Percentiles rank a stretch among this genome's conserved stretches.
These are phyloP conservation scores for Heterodera filipjevi DNA, from an alignment of 2,888 invertebrate genomes.

Conservation along the genomic window DNA sequence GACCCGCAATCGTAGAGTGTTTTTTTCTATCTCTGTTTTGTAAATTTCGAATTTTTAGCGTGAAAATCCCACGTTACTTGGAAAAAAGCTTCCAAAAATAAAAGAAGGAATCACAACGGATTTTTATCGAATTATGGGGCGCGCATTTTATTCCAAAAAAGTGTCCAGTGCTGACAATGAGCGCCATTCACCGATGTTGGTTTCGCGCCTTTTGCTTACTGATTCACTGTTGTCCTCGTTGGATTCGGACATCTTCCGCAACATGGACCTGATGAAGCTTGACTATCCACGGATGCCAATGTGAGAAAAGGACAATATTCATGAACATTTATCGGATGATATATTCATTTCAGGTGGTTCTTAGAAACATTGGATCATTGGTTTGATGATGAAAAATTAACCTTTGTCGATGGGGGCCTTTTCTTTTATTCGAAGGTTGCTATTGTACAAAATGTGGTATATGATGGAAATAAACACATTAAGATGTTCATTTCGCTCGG, in stretches of 20 bases:
- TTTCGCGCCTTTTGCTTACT: conserved; percentile 8
- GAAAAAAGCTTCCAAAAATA: neutral
- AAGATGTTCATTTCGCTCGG: conserved; percentile 20
- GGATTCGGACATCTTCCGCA: conserved; percentile 10
- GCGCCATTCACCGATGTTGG: neutral
- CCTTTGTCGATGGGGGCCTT: neutral
- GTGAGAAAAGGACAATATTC: neutral
- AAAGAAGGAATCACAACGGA: neutral
- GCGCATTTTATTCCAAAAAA: neutral
- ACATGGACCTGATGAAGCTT: conserved; percentile 18
- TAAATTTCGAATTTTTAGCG: neutral
- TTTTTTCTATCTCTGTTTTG: neutral
- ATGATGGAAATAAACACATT: too few relatives aligned
- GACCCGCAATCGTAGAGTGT: neutral
- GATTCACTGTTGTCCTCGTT: conserved; percentile 25
- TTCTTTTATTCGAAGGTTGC: neutral
- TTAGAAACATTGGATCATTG: conserved; percentile 21
- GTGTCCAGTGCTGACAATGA: neutral
- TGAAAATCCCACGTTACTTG: neutral
- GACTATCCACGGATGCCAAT: conserved; percentile 24
- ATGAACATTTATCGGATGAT: neutral
- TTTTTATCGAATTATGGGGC: neutral
- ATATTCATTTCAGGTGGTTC: conserved; percentile 17
- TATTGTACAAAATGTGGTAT: neutral
- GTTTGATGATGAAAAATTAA: neutral